Base-by-base conservation (phyloP, 2,113 vertebrate species). In the Phycodurus eques region DNA sequence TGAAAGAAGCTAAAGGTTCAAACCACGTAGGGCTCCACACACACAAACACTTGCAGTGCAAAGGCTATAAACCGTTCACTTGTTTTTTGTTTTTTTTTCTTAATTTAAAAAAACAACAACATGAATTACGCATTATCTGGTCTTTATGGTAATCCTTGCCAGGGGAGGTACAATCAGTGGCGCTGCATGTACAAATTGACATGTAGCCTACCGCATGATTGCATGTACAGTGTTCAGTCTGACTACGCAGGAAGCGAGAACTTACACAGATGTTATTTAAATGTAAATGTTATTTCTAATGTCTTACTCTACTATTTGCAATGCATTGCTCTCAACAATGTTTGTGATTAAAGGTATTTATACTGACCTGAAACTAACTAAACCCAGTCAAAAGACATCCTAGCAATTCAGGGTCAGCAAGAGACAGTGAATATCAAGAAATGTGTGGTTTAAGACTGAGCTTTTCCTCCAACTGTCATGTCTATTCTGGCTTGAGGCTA, bases 1-100 rank as follows among this genome's bases (percentile, higher is more conserved):
- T 89, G 77, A 89, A 86, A 83, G 77, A 78, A 88, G 80, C 81
- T 87, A 87, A 93, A 92, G 89, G 89, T 92, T 20, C 86, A 88
- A 80, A 84, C 83, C 84, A 78, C 76, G 76, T 81, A 87, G 80
- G 85, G 60, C 71, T 68, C 59, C 5, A 46, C 70, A 70, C n/a
- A 62, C 51, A 65, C 3, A 59, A 13, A 53, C 12, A 22, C 47
- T 66, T 61, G 56, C 33, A 61, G 33, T 2, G 9, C 35, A 5
- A 64, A 43, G 17, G 20, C 9, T 31, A 5, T 43, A 9, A n/a
- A 43, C 6, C 1, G 33, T 39, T 19, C 14, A 35, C 33, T 62
- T 19, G 31, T 61, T 63, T 14, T 61, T 62, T 35, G 11, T 64
- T 22, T 64, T 5, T 49, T 49, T 6, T 6, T 17, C 49, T 51